These are phyloP conservation scores for Microchrysa polita DNA, from an alignment of 2,888 invertebrate genomes.

Conservation along the genomic window DNA sequence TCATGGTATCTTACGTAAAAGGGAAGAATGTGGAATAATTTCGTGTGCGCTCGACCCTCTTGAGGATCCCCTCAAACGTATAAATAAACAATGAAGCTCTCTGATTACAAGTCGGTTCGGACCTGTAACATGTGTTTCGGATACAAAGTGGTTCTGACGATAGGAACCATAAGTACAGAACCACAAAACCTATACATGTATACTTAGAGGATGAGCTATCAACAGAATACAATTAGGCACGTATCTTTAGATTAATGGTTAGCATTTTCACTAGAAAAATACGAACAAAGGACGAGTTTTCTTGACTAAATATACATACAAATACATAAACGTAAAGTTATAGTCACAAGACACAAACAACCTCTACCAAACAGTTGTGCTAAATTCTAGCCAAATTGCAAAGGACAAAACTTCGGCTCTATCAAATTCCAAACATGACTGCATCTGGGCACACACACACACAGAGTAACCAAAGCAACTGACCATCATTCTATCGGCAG, in stretches of 20 bases:
- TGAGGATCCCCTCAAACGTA: too few species aligned
- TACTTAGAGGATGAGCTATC: too few species aligned
- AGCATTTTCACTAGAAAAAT: not conserved
- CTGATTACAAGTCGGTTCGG: not conserved
- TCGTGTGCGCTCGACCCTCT: too few species aligned
- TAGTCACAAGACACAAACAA: not conserved
- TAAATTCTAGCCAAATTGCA: too few species aligned
- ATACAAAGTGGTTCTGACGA: not conserved
- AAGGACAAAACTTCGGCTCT: slow-evolving; percentile 3
- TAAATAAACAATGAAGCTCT: not conserved
- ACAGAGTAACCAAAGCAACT: not conserved
- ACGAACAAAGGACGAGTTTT: not conserved
- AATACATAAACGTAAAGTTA: not conserved
- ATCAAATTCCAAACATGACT: slow-evolving; percentile 15
- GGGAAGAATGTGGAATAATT: too few species aligned
- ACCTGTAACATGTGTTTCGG: slow-evolving; percentile 8
- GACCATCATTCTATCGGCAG: too few species aligned
- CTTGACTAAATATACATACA: not conserved
- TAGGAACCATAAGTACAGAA: not conserved
- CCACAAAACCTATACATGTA: too few species aligned
- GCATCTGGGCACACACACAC: not conserved
- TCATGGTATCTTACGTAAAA: too few species aligned
- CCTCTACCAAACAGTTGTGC: too few species aligned
- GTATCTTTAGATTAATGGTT: too few species aligned
- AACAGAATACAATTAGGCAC: too few species aligned